Base-by-base conservation (phyloP, 2,113 vertebrate genomes). In the Pao palembangensis region DNA sequence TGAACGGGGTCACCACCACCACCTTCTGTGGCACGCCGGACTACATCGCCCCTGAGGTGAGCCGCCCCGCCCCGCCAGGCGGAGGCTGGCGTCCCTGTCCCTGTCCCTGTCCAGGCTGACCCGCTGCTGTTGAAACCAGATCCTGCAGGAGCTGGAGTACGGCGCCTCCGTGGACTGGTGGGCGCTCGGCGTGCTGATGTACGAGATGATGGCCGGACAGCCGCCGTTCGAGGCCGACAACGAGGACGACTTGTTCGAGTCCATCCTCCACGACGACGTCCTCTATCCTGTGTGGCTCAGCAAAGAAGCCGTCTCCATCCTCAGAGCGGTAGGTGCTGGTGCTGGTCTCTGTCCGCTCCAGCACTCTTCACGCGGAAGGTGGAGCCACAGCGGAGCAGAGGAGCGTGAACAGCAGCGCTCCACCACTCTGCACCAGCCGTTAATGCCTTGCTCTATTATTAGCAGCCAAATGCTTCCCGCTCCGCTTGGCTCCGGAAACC, bases 121-220 rank as follows among this genome's bases (percentile, higher is more conserved):
- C 42, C 60, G 43, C 1, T 57, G 51, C 34, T 55, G 38, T 50
- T 28, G 48, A 1, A 5, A 47, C n/a, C 69, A 99, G 96, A 99
- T 99, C 80, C 91, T 99, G 42, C 96, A 99, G 85, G 96, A 99
- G 87, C 84, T 98, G 82, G 96, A 99, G 82, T 99, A 99, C 0
- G 96, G 96, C 6, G 94, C 96, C 0, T 99, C 96, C 0, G 96
- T 99, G 85, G 96, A 98, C 86, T 98, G 96, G 96, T 99, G 96
- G 96, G 96, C 96, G 15, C 86, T 99, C 56, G 96, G 96, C 5
- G 96, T 99, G 72, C 93, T 99, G 68, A 99, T 99, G 96, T 99
- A 99, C 0, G 96, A 99, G 90, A 99, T 99, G 96, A 98, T 99
- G 96, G 96, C 96, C 1, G 96, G 96, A 3, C 96, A 99, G 68